phyloP scores from a whole-genome alignment of 2,888 invertebrate species.

The Eumacrocentrus americanus region DNA sequence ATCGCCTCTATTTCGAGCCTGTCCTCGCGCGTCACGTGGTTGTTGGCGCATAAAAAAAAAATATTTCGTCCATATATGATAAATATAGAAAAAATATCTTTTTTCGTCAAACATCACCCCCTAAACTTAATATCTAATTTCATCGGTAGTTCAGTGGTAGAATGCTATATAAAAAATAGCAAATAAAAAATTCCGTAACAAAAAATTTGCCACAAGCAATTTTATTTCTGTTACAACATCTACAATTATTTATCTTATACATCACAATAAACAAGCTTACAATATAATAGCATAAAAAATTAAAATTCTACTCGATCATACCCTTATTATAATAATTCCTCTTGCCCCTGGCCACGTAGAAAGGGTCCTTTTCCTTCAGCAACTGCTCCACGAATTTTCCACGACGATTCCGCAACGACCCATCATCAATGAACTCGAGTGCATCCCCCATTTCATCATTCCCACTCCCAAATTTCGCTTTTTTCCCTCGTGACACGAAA shows the following conservation, averaged over 20 bases:
- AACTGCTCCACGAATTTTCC: conserved; percentile 39
- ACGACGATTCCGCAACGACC: conserved; percentile 35
- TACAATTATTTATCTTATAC: too few species aligned
- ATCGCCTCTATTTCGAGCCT: conserved; percentile 17
- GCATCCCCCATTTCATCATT: neutral
- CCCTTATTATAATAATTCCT: conserved; percentile 1
- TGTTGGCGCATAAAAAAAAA: conserved; percentile 16
- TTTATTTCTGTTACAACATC: too few species aligned
- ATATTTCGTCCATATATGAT: neutral
- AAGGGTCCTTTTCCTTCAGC: conserved; percentile 41
- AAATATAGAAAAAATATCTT: conserved; percentile 1
- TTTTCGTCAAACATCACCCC: neutral
- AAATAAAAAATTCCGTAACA: too few species aligned
- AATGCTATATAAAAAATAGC: too few species aligned
- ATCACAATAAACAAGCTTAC: too few species aligned
- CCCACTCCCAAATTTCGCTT: conserved; percentile 19
- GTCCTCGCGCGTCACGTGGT: conserved; percentile 10
- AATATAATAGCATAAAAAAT: neutral
- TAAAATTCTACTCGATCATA: conserved; percentile 2
- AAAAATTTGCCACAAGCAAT: too few species aligned
- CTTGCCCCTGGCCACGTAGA: conserved; percentile 41
- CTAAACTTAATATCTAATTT: too few species aligned
- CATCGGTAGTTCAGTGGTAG: too few species aligned
- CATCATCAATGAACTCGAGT: neutral
- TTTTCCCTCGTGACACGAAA: conserved; percentile 45